These are phyloP conservation scores for Gopherus flavomarginatus DNA, from an alignment of 2,113 vertebrate species.

Conservation along the genomic window DNA sequence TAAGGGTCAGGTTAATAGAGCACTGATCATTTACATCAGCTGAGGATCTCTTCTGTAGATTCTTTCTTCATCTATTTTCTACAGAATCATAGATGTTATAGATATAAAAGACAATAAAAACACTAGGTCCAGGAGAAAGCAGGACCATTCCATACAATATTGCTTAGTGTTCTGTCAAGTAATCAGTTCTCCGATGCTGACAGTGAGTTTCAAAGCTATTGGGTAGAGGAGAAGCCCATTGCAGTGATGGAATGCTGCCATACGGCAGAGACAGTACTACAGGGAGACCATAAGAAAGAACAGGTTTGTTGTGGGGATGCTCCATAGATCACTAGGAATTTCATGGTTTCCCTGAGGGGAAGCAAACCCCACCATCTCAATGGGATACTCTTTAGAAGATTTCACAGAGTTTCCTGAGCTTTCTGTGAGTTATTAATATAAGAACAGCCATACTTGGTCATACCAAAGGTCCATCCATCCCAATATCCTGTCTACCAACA, in stretches of 20 bases:
- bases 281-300: not conserved
- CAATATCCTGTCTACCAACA: too few species aligned
- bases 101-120: not conserved
- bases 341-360: not conserved
- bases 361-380: not conserved
- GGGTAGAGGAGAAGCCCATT: not conserved
- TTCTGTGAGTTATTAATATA: fast-evolving
- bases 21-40: not conserved
- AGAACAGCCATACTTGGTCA: not conserved
- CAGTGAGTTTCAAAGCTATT: not conserved
- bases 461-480: too few species aligned
- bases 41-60: not conserved
- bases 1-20: not conserved
- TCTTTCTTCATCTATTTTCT: not conserved
- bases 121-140: not conserved
- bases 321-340: not conserved
- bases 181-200: not conserved
- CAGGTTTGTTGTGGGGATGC: fast-evolving
- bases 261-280: not conserved
- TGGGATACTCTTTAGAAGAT: not conserved
- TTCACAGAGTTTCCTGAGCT: fast-evolving
- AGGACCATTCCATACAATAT: slow-evolving; percentile 20
- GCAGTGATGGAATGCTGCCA: not conserved
- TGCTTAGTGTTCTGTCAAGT: not conserved
- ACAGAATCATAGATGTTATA: not conserved